Percentiles rank a stretch among this genome's conserved stretches.
Conservation (phyloP, 64 coral and sea anemone species). For the Trachythela sp. region DNA sequence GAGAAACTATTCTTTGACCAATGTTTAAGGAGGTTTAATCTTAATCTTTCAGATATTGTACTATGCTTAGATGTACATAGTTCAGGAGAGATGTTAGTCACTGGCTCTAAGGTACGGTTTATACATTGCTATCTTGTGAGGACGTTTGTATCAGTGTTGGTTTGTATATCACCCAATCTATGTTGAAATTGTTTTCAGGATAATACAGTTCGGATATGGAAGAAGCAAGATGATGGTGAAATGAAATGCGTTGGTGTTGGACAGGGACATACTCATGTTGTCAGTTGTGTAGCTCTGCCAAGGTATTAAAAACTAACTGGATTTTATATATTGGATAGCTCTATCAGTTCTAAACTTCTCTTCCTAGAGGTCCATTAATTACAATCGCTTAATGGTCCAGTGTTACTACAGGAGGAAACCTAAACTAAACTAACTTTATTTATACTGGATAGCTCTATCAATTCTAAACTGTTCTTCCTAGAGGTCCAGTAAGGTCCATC, state of each 20-base stretch:
- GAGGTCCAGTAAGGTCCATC: too few species aligned
- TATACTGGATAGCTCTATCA: too few species aligned
- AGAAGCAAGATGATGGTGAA: conserved; percentile 14
- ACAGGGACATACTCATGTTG: conserved; percentile 76
- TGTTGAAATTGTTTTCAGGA: neutral
- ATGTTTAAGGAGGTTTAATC: neutral
- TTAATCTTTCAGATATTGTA: conserved; percentile 39
- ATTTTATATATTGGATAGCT: too few species aligned
- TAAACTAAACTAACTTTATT: too few species aligned
- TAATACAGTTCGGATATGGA: conserved; percentile 28
- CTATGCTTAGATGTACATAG: conserved; percentile 56
- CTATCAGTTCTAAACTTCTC: too few species aligned
- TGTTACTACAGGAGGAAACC: too few species aligned
- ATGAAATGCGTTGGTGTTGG: conserved; percentile 60
- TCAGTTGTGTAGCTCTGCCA: conserved; percentile 71
- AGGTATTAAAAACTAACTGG: conserved; percentile 30
- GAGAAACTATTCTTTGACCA: neutral
- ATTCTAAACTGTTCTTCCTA: too few species aligned
- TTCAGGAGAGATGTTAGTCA: conserved; percentile 64
- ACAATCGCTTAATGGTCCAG: too few species aligned
- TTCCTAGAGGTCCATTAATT: too few species aligned
- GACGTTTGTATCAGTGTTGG: neutral
- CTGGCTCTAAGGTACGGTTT: conserved; percentile 78
- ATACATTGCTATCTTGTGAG: neutral
- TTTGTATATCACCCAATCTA: neutral